Base-by-base conservation (phyloP, 2,113 vertebrate genomes). In the Esox niger region DNA sequence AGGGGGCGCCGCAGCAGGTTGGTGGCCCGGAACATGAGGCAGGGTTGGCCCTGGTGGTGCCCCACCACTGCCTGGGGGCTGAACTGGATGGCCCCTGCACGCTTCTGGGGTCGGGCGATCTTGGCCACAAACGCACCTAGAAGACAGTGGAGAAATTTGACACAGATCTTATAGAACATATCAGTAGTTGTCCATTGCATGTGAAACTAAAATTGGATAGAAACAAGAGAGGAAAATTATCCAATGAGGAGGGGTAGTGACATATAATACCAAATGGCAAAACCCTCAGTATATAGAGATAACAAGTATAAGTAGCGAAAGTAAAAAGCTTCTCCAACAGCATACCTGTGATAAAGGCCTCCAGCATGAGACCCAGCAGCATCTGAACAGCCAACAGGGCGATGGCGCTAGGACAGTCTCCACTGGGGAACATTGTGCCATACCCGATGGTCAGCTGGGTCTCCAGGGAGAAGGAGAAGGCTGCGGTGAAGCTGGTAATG, bases 121-220 rank as follows among this genome's bases (percentile, higher is more conserved):
- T 98, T 99, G 62, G 97, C 97, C 87, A 99, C 96, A 0, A 99
- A 98, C 63, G 96, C 97, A 91, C 97, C 97, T 99, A n/a, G 88
- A 47, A 64, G 6, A 21, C n/a, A 46, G 25, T 21, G 9, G 63
- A 21, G 33, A 26, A 61, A 13, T 20, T 47, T 55, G 21, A 1
- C 11, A 23, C 2, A 52, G 2, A 21, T 11, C 15, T 0, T 15
- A 23, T 5, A 52, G 20, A 15, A 43, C 3, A 43, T 52, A 52
- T 52, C n/a, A 49, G 47, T 49, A 13, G 35, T 38, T 38, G 11
- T 38, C 35, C 35, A 3, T 9, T 3, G 13, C 47, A 52, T 6
- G n/a, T 52, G n/a, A 21, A 1, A 52, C 47, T 15, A 43, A 43
- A 4, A 43, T 43, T 17, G 38, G 17, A 15, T 43, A 43, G 1